phyloP scores from a whole-genome alignment of 2,113 vertebrate genomes.

The Pagrus major region DNA sequence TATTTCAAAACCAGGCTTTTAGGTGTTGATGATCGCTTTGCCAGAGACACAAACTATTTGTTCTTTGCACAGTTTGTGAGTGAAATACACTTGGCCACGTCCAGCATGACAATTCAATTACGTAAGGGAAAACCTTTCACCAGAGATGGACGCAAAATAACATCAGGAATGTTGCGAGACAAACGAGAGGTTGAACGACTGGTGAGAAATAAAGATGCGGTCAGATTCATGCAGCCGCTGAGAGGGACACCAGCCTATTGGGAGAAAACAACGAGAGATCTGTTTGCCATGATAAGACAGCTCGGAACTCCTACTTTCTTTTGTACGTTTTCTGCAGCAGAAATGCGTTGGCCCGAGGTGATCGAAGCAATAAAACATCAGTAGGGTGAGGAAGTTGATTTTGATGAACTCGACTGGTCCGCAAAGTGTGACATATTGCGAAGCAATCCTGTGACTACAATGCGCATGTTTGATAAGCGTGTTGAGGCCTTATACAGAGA shows the following conservation, averaged over 20 bases:
- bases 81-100: too few species aligned
- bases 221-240: too few species aligned
- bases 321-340: conserved; percentile 35
- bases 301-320: conserved; percentile 5
- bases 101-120: too few species aligned
- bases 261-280: neutral
- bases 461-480: conserved; percentile 45
- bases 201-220: too few species aligned
- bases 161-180: neutral
- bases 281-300: conserved; percentile 37
- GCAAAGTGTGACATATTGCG: too few species aligned
- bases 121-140: too few species aligned
- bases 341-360: conserved; percentile 42
- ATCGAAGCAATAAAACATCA: conserved; percentile 41
- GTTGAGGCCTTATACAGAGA: conserved; percentile 24
- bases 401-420: neutral
- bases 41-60: too few species aligned
- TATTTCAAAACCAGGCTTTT: too few species aligned
- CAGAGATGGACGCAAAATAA: conserved; percentile 31
- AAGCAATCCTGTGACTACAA: conserved; percentile 26
- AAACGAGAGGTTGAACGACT: conserved; percentile 13
- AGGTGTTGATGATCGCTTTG: too few species aligned
- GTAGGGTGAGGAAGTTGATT: conserved; percentile 29
- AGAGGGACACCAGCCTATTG: too few species aligned
- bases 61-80: too few species aligned